Percentiles rank a stretch among this genome's conserved stretches.
Evolutionary conservation across 2,888 invertebrate species (phyloP).

Genomic region (Lysandra bellargus): DNA sequence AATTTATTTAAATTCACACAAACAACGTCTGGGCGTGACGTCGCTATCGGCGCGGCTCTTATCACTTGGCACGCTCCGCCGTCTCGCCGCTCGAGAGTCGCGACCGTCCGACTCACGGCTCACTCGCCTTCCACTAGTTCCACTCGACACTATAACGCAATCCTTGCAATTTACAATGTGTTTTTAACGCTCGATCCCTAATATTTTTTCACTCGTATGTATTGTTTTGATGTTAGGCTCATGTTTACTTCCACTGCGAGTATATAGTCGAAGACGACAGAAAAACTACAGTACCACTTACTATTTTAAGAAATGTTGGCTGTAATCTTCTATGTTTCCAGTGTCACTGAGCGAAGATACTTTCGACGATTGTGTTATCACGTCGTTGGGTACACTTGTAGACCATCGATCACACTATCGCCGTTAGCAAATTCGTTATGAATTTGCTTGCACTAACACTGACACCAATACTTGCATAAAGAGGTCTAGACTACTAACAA

Average conservation of each 20-base stretch:
- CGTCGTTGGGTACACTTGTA: slow-evolving; percentile 61
- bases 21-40: slow-evolving; percentile 81
- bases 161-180: slow-evolving; percentile 34
- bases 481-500: slow-evolving; percentile 67
- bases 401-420: slow-evolving; percentile 62
- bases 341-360: slow-evolving; percentile 66
- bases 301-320: slow-evolving; percentile 78
- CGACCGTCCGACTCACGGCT: slow-evolving; percentile 56
- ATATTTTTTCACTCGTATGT: not conserved
- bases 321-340: slow-evolving; percentile 70
- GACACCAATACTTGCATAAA: slow-evolving; percentile 64
- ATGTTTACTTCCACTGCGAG: slow-evolving; percentile 1
- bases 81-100: slow-evolving; percentile 57
- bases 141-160: slow-evolving; percentile 46
- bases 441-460: slow-evolving; percentile 62
- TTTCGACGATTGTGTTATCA: slow-evolving; percentile 60
- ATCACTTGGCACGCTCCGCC: slow-evolving; percentile 80
- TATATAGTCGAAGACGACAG: not conserved
- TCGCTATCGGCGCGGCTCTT: slow-evolving; percentile 80
- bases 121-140: slow-evolving; percentile 52
- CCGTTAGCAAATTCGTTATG: slow-evolving; percentile 46
- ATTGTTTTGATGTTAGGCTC: not conserved
- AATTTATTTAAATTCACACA: slow-evolving; percentile 81
- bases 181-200: not conserved
- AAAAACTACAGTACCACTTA: slow-evolving; percentile 55